Base-by-base conservation (phyloP, 2,888 invertebrate species). In the Furcula furcula region DNA sequence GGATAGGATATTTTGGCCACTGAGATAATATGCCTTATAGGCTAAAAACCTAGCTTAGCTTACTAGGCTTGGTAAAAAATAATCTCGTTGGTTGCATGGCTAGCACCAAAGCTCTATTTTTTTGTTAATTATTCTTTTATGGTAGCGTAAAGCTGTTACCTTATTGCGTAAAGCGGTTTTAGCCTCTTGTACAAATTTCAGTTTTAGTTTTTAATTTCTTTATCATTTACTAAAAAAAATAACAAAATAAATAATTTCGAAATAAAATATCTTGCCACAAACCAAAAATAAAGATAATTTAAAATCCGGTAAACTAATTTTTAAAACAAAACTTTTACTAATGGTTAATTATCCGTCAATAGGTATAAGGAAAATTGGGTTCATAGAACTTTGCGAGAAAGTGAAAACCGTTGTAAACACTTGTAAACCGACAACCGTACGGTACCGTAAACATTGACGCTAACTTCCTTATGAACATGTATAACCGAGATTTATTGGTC, bases 361-460 rank as follows among this genome's bases (percentile, higher is more conserved):
- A 57, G 54, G 58, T 69, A n/a, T n/a, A n/a, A n/a, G 67, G 69
- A 70, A 71, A 75, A 76, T 72, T 57, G 65, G 65, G 75, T 78
- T 62, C 74, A 65, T 64, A 75, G 69, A 76, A 76, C 75, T 65
- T 54, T 46, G 46, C 29, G 37, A 36, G 64, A 65, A 65, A 65
- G 61, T 46, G 56, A 60, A 50, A 47, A 26, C 47, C 46, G 47
- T n/a, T n/a, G n/a, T 52, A 50, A 56, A 50, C 56, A 61, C 50
- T 53, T 57, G 46, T 44, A 51, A 54, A 54, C 50, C 46, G 49
- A 54, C 56, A 56, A 52, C 46, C 45, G 52, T 63, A 55, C n/a
- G n/a, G n/a, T n/a, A n/a, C n/a, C n/a, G n/a, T n/a, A 56, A 50
- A 46, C 46, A 42, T 53, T 56, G 45, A 47, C 40, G 36, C 48